Conservation (phyloP, 2,888 invertebrate genomes). For the Cinara cedri region DNA sequence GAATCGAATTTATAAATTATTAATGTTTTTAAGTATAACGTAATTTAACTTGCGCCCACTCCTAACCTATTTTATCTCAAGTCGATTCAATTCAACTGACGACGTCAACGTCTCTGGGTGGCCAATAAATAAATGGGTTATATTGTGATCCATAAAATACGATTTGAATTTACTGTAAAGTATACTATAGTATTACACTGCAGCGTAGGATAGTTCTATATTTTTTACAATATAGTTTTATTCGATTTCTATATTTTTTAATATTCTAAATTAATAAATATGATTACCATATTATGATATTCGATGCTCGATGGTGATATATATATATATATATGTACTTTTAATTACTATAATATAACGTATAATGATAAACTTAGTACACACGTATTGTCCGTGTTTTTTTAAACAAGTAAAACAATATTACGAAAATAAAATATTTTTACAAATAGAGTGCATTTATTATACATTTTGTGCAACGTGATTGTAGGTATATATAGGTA, state of each 20-base stretch:
- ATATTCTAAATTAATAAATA: not conserved
- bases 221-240: not conserved
- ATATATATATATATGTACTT: too few relatives aligned
- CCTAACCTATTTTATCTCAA: not conserved
- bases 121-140: not conserved
- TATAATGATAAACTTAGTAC: too few relatives aligned
- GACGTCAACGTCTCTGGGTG: not conserved
- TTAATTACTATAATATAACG: too few relatives aligned
- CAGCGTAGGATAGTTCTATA: not conserved
- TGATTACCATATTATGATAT: too few relatives aligned
- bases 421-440: too few relatives aligned
- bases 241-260: not conserved
- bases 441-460: too few relatives aligned
- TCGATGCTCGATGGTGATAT: too few relatives aligned
- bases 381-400: too few relatives aligned
- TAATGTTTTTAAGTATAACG: constrained; percentile 6
- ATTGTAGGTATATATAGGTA: too few relatives aligned
- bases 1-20: constrained; percentile 1
- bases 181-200: not conserved
- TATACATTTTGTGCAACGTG: too few relatives aligned
- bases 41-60: not conserved
- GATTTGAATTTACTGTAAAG: not conserved
- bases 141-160: not conserved
- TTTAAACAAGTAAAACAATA: too few relatives aligned
- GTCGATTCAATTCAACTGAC: constrained; percentile 3